Base-by-base conservation (phyloP, 2,797 vertebrate genomes). In the Myioborus melanocephalus region DNA sequence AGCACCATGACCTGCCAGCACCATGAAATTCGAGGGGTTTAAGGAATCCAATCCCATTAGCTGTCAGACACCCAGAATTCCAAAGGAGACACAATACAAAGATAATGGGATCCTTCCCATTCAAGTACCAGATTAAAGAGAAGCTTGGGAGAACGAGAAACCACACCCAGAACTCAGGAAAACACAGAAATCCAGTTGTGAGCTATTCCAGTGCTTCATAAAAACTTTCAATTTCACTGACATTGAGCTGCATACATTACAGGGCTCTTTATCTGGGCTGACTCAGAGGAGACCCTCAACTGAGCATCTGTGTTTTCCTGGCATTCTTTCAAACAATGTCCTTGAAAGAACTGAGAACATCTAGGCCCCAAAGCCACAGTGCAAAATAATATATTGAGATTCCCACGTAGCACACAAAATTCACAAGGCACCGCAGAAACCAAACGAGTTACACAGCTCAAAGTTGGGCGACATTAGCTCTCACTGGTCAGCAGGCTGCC, bases 401-500 rank as follows among this genome's bases (percentile, higher is more conserved):
- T 91, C 76, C 52, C 49, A 89, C 1, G 0, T 43, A 69, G 90
- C 2, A 19, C 56, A 83, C 73, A 4, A 81, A 92, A 85, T 75
- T 85, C 28, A 89, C 89, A 79, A 0, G 2, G 80, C 61, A 83
- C 61, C 2, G n/a, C 52, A 68, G 73, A 93, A 60, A 57, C 73
- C 43, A 87, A 84, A 83, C 4, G 1, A 66, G 41, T 68, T 77
- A 93, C 23, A 89, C 87, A 47, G 50, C 79, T 89, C 55, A 10
- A n/a, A 83, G 65, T 26, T 0, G n/a, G 79, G 6, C 39, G 72
- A 89, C 77, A 5, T 47, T 2, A 90, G 83, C 30, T 47, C 66
- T 95, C 49, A 97, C 77, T 83, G 94, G 61, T 96, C 95, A 96
- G 95, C 89, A 39, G 96, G 43, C 87, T 96, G 98, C 97, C 95